Base-by-base conservation (phyloP, 2,113 vertebrate genomes). In the Psittacara wagleri region DNA sequence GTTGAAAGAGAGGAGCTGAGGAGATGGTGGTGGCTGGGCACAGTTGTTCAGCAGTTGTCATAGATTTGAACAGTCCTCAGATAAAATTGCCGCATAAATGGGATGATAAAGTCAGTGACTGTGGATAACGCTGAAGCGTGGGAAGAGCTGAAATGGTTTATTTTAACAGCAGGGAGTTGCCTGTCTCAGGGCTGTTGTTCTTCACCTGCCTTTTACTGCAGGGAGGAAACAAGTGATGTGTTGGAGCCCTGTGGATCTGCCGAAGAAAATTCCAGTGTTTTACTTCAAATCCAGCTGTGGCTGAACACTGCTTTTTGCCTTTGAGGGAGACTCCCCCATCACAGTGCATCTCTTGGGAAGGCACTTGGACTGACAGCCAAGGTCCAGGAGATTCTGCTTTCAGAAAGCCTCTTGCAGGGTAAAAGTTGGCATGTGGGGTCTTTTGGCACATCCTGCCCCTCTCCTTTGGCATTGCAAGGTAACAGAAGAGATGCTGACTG, bases 41-140 rank as follows among this genome's bases (percentile, higher is more conserved):
- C n/a, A 31, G 49, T 27, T 0, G 0, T 4, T 41, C 22, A 69
- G 39, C 19, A 1, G 54, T 63, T 83, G 14, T 35, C 6, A 2
- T 13, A 11, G 29, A 2, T 13, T 64, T 84, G 68, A 62, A 10
- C 41, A 67, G 27, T 35, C 9, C 43, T 17, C 6, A 64, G 57
- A 19, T 76, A 67, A 62, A 76, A 66, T 48, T 73, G 83, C 25
- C 14, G 5, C 15, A 1, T 49, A 20, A 2, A 18, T 63, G 27
- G 11, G 14, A 13, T 79, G 62, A 33, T 79, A 8, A 88, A 88
- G 39, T 28, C 0, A 1, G 19, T 28, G 24, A 35, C 12, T 61
- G 44, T 52, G n/a, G 61, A 49, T 86, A 44, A 33, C 0, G 0
- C 49, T 81, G 44, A 52, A 88, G 62, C 1, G 5, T 35, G 48